Conservation (phyloP, 1,140 invertebrate species). For the Lasioglossum baleicum region DNA sequence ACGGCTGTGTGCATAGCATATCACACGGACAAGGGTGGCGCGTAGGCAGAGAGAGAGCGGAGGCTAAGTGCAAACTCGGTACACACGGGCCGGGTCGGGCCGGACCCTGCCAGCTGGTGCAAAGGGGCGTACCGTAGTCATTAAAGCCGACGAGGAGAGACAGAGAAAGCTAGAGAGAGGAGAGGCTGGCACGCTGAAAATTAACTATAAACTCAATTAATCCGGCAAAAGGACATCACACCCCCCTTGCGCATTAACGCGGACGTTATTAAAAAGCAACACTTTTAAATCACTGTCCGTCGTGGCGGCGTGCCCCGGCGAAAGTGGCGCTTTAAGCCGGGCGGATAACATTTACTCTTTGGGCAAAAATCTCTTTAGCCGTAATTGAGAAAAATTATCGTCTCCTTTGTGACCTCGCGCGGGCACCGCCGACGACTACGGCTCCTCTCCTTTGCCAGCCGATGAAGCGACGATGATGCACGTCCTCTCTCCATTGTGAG, state of each 20-base stretch:
- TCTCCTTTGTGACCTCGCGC: neutral
- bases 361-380: slow-evolving; percentile 29
- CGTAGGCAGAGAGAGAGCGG: slow-evolving; percentile 25
- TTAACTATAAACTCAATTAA: slow-evolving; percentile 63
- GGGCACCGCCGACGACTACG: neutral
- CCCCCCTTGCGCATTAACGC: slow-evolving; percentile 48
- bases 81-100: slow-evolving; percentile 9
- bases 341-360: slow-evolving; percentile 35
- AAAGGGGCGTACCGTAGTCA: slow-evolving; percentile 32
- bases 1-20: slow-evolving; percentile 46
- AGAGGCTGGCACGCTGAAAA: slow-evolving; percentile 46
- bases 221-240: slow-evolving; percentile 46
- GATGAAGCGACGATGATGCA: neutral
- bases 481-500: neutral
- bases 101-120: neutral
- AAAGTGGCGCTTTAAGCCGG: slow-evolving; percentile 31
- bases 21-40: slow-evolving; percentile 36
- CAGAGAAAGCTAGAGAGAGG: neutral
- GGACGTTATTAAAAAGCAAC: slow-evolving; percentile 37
- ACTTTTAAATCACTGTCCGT: slow-evolving; percentile 43
- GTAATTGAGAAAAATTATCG: slow-evolving; percentile 37
- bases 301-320: neutral
- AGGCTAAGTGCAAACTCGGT: slow-evolving; percentile 41
- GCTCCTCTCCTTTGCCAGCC: neutral
- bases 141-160: slow-evolving; percentile 47